Evolutionary conservation across 2,888 invertebrate species (phyloP).

Genomic region (Drosophila buzzatii): DNA sequence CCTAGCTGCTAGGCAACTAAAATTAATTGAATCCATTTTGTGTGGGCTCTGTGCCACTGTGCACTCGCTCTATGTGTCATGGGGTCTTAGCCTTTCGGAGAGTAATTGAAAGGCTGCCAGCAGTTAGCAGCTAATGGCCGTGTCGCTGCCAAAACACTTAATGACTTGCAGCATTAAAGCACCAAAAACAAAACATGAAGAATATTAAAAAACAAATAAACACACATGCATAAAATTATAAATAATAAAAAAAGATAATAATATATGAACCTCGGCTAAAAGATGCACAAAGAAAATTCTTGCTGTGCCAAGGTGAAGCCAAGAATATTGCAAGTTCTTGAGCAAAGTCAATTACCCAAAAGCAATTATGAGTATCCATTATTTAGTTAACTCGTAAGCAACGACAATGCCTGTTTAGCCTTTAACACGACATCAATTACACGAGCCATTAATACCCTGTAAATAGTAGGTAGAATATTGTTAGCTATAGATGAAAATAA

Average conservation of each 20-base stretch:
- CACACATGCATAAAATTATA: neutral
- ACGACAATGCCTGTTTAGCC: constrained; percentile 8
- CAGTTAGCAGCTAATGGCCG: constrained; percentile 45
- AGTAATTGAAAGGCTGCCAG: constrained; percentile 41
- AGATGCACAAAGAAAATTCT: constrained; percentile 50
- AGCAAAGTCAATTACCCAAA: constrained; percentile 57
- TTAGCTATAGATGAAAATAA: neutral
- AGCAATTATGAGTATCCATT: constrained; percentile 37
- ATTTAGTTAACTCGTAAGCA: constrained; percentile 23
- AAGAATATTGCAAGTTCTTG: constrained; percentile 63
- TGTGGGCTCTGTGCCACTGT: constrained; percentile 26
- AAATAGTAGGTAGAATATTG: no score
- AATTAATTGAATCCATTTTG: neutral
- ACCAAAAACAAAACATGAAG: constrained; percentile 1
- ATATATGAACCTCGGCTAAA: constrained; percentile 2
- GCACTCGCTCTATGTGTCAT: neutral
- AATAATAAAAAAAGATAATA: neutral
- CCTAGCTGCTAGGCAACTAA: neutral
- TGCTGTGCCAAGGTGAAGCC: constrained; percentile 51
- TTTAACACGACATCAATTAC: constrained; percentile 31
- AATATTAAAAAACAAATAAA: constrained; percentile 1
- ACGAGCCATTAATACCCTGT: constrained; percentile 1
- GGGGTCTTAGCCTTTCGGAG: constrained; percentile 38
- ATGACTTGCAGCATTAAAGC: constrained; percentile 47
- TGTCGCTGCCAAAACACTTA: constrained; percentile 48